Conservation (phyloP, 1,140 invertebrate species). For the Bombyx mandarina region DNA sequence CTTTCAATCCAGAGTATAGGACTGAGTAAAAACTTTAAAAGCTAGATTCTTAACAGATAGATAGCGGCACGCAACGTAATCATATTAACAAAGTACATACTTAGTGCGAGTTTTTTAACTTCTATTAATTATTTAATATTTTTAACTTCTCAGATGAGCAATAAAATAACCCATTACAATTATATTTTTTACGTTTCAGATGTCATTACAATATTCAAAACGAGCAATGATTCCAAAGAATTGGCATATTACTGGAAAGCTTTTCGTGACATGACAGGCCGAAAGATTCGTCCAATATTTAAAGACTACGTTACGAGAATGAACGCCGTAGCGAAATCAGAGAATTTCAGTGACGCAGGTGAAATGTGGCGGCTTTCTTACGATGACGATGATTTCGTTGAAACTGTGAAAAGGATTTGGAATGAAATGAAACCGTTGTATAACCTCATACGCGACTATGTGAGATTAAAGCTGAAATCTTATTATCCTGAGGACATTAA, state of each 20-base stretch:
- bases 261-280: constrained; percentile 74
- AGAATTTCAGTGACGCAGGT: constrained; percentile 73
- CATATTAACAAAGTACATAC: no score
- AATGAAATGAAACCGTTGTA: constrained; percentile 84
- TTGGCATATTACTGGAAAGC: constrained; percentile 74
- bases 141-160: not conserved
- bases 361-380: constrained; percentile 77
- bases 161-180: constrained; percentile 1
- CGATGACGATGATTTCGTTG: constrained; percentile 66
- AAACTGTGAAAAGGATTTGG: constrained; percentile 76
- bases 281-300: constrained; percentile 73
- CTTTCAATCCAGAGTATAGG: no score
- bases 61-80: no score
- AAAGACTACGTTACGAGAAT: constrained; percentile 73
- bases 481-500: constrained; percentile 75
- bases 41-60: no score
- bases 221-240: constrained; percentile 66
- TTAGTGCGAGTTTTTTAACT: no score
- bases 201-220: constrained; percentile 52
- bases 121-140: no score
- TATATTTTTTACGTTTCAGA: constrained; percentile 32
- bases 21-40: no score
- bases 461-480: constrained; percentile 75
- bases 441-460: constrained; percentile 83
- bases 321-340: constrained; percentile 74